Evolutionary conservation across 2,888 invertebrate genomes (phyloP).

Genomic region (Hololepta plana): DNA sequence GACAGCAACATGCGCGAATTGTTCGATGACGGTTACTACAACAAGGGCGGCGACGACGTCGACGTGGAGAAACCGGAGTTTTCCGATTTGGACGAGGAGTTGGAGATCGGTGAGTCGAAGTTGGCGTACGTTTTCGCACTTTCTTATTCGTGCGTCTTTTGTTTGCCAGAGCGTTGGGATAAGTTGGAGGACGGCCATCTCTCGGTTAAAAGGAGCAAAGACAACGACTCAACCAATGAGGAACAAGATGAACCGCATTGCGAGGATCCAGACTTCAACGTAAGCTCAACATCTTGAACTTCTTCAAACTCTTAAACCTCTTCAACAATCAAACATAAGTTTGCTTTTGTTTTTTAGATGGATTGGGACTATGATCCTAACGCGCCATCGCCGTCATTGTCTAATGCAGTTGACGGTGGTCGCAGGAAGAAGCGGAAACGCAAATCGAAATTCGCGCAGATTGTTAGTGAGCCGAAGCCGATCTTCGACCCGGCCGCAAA

Average conservation of each 20-base stretch:
- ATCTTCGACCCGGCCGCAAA: slow-evolving; percentile 62
- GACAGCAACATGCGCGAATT: slow-evolving; percentile 72
- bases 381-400: slow-evolving; percentile 12
- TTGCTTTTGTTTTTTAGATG: slow-evolving; percentile 35
- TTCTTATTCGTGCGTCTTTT: no score
- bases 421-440: slow-evolving; percentile 39
- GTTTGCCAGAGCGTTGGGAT: slow-evolving; percentile 59
- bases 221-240: slow-evolving; percentile 12
- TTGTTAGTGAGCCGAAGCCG: slow-evolving; percentile 61
- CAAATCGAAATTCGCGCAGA: slow-evolving; percentile 59
- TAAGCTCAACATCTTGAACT: slow-evolving; percentile 21
- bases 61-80: slow-evolving; percentile 62
- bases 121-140: neutral
- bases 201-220: no score
- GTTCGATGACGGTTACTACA: slow-evolving; percentile 78
- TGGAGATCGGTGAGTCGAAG: slow-evolving; percentile 30
- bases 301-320: slow-evolving; percentile 1
- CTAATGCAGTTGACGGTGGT: slow-evolving; percentile 23
- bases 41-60: slow-evolving; percentile 37
- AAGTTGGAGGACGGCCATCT: slow-evolving; percentile 30
- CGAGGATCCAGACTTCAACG: slow-evolving; percentile 68
- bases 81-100: slow-evolving; percentile 58
- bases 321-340: slow-evolving; percentile 1
- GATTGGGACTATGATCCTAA: slow-evolving; percentile 68
- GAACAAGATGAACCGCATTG: slow-evolving; percentile 37